Evolutionary conservation across 2,888 invertebrate genomes (phyloP).

Genomic region (Tetranychus truncatus): DNA sequence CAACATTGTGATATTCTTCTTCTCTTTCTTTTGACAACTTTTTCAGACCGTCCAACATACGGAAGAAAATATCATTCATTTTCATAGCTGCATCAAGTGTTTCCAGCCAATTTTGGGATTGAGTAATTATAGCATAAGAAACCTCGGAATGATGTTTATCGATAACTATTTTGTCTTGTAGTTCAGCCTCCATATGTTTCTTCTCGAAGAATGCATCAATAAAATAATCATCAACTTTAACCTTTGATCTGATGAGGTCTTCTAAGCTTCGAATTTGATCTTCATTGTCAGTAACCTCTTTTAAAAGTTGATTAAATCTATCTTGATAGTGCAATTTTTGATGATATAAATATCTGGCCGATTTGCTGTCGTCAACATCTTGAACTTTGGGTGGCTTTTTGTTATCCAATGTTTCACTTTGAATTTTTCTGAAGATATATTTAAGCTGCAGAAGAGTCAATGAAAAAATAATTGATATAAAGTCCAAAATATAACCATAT

Average conservation of each 20-base stretch:
- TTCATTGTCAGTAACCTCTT: constrained; percentile 17
- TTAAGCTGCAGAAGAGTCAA: constrained; percentile 12
- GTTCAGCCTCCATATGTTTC: constrained; percentile 12
- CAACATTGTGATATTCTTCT: constrained; percentile 6
- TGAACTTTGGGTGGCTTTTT: not conserved
- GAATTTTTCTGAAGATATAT: constrained; percentile 14
- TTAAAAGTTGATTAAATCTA: not conserved
- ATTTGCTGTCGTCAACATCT: not conserved
- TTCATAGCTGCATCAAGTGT: constrained; percentile 11
- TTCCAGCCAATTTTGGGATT: constrained; percentile 10
- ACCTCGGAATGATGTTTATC: constrained; percentile 17
- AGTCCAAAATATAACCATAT: not conserved
- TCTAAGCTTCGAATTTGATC: constrained; percentile 13
- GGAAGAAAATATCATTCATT: constrained; percentile 10
- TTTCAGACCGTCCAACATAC: constrained; percentile 14
- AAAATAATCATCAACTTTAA: constrained; percentile 15
- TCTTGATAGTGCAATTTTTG: constrained; percentile 18
- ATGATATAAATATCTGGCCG: constrained; percentile 9
- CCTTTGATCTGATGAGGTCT: constrained; percentile 10
- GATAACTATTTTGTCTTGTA: constrained; percentile 15
- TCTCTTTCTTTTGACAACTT: constrained; percentile 15
- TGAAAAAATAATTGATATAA: not conserved
- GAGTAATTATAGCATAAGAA: constrained; percentile 12
- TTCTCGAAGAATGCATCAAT: constrained; percentile 16
- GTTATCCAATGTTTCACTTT: constrained; percentile 15